Conservation (phyloP, 2,888 invertebrate species). For the Pristionchus exspectatus region DNA sequence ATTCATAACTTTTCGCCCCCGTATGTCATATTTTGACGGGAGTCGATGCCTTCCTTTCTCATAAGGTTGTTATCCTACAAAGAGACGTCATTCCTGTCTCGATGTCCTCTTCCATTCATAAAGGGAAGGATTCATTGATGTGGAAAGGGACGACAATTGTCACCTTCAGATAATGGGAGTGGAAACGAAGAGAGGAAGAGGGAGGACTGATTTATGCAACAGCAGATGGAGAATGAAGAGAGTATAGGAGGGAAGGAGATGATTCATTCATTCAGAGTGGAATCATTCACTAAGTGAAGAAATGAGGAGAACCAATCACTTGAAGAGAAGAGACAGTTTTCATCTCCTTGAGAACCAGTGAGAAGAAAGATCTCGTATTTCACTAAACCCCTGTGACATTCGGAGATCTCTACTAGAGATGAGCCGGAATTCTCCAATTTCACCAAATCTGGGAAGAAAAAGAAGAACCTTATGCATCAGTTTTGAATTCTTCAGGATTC, state of each 20-base stretch:
- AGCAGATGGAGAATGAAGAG: conserved; percentile 6
- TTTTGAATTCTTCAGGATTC: conserved; percentile 2
- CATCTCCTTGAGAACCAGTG: conserved; percentile 18
- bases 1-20: conserved; percentile 2
- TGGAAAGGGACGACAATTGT: conserved; percentile 35
- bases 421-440: conserved; percentile 14
- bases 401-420: not conserved
- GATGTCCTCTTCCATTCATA: conserved; percentile 1
- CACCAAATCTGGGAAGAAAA: not conserved
- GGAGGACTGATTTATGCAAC: conserved; percentile 15
- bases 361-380: conserved; percentile 3
- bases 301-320: not conserved
- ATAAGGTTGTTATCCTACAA: not conserved
- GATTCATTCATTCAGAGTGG: not conserved
- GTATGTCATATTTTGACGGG: not conserved
- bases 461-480: not conserved
- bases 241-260: not conserved
- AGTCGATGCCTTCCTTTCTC: not conserved
- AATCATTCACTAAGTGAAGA: not conserved
- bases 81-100: not conserved
- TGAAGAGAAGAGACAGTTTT: not conserved
- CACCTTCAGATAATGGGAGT: conserved; percentile 33
- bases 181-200: not conserved
- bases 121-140: not conserved
- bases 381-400: not conserved